Percentiles rank a stretch among this genome's conserved stretches.
Evolutionary conservation across 2,888 invertebrate species (phyloP).

Genomic region (Mythimna ferrago): DNA sequence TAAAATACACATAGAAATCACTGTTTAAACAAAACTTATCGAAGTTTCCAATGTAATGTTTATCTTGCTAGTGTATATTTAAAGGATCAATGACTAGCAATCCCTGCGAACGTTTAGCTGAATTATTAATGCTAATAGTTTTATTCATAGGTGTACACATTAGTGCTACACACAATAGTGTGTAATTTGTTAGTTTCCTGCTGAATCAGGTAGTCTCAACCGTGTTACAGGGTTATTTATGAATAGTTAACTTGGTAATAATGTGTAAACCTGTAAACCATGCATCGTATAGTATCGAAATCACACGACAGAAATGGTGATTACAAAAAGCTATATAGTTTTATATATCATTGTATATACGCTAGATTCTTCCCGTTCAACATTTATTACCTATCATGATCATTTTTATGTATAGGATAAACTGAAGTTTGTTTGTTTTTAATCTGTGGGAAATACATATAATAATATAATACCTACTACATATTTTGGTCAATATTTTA

Average conservation of each 20-base stretch:
- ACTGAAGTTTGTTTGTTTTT: no score
- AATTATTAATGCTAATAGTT: conserved; percentile 47
- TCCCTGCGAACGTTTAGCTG: conserved; percentile 6
- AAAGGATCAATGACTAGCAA: conserved; percentile 39
- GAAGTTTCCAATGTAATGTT: conserved; percentile 14
- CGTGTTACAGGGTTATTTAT: conserved; percentile 33
- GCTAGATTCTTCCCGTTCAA: no score
- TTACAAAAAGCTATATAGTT: neutral
- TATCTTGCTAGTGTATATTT: conserved; percentile 12
- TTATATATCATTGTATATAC: no score
- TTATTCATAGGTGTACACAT: conserved; percentile 44
- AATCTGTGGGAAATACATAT: no score
- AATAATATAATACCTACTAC: no score
- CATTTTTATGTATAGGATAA: no score
- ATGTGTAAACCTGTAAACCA: conserved; percentile 15
- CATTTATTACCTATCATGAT: no score
- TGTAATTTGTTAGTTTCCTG: conserved; percentile 42
- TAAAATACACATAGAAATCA: conserved; percentile 14
- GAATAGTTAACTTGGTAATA: conserved; percentile 42
- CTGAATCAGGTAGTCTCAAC: conserved; percentile 24
- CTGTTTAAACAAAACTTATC: conserved; percentile 1
- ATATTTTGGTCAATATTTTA: no score
- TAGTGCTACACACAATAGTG: conserved; percentile 26
- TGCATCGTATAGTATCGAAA: neutral
- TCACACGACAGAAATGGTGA: neutral